These are phyloP conservation scores for Thumatha senex DNA, from an alignment of 2,888 invertebrate species.

Conservation along the genomic window DNA sequence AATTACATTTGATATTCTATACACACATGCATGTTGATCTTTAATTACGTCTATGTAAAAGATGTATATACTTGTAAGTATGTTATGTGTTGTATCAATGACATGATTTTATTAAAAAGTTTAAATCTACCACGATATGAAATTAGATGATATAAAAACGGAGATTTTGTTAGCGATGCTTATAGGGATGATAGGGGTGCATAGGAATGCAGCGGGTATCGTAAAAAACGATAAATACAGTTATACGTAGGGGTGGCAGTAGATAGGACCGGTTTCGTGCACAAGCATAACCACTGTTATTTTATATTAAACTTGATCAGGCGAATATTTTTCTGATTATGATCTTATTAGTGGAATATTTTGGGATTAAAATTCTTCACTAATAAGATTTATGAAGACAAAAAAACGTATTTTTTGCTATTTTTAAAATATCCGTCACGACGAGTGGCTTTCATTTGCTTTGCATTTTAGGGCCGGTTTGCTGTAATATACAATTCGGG, in stretches of 20 bases:
- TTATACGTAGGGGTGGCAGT: slow-evolving; percentile 64
- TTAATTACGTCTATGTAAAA: no score
- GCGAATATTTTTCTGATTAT: neutral
- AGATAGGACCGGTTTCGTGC: slow-evolving; percentile 55
- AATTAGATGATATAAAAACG: slow-evolving; percentile 29
- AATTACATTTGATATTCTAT: no score
- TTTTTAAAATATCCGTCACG: no score
- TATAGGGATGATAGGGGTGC: slow-evolving; percentile 65
- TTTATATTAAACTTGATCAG: slow-evolving; percentile 20
- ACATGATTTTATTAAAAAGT: neutral
- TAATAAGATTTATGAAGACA: no score
- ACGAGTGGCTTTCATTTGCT: no score
- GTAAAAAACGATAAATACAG: slow-evolving; percentile 76
- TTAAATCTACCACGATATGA: slow-evolving; percentile 5
- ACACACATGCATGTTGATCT: no score
- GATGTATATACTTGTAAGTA: no score
- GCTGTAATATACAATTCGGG: no score
- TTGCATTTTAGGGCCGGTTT: no score
- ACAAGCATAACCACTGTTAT: slow-evolving; percentile 54
- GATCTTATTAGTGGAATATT: neutral
- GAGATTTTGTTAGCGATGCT: slow-evolving; percentile 37
- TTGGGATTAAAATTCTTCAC: no score
- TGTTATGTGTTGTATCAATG: no score
- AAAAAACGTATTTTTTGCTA: no score
- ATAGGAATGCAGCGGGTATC: slow-evolving; percentile 68